Evolutionary conservation across 2,797 vertebrate species (phyloP).

Genomic region (Heliangelus exortis): DNA sequence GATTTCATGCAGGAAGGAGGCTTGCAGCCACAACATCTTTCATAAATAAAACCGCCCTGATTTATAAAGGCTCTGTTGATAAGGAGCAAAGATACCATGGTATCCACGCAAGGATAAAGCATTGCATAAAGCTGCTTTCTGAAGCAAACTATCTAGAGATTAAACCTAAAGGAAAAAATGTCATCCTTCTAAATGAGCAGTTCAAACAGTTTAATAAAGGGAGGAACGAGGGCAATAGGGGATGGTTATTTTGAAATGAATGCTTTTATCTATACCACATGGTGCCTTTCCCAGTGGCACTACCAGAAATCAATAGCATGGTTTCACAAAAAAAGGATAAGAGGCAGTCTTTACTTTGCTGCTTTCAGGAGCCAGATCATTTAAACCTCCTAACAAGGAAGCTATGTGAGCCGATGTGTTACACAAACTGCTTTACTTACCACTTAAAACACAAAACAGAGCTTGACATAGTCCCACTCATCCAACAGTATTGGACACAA

Average conservation of each 20-base stretch:
- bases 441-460: conserved; percentile 5
- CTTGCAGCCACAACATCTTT: background rate
- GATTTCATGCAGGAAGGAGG: background rate
- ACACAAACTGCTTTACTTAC: background rate
- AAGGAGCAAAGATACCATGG: background rate
- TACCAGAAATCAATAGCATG: background rate
- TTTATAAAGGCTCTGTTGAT: conserved; percentile 8
- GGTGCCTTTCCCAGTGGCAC: background rate
- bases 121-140: background rate
- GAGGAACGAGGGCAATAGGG: background rate
- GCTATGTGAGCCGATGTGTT: background rate
- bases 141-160: conserved; percentile 15
- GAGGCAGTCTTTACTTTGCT: background rate
- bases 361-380: background rate
- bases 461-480: background rate
- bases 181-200: background rate
- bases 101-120: background rate
- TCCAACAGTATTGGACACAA: background rate
- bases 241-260: conserved; percentile 1
- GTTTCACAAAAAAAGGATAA: background rate
- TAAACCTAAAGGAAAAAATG: conserved; percentile 9
- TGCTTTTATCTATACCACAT: background rate
- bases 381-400: background rate
- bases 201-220: conserved; percentile 3
- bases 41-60: background rate